A percentile compares a stretch with the other conserved stretches of the same genome.
Evolutionary conservation across 2,888 invertebrate species (phyloP).

Genomic region (Archips crataeganus): DNA sequence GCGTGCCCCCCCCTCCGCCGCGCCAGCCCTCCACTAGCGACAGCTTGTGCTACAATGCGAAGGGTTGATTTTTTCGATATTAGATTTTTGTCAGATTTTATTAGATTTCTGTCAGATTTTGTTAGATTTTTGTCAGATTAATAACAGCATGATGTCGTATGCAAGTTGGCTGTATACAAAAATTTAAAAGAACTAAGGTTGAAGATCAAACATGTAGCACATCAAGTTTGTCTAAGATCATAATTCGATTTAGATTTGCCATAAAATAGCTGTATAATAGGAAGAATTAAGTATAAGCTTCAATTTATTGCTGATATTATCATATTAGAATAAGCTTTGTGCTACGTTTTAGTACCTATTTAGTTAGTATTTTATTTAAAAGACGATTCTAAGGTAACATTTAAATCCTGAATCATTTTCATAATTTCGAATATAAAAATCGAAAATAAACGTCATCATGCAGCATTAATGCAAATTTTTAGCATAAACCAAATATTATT

Average conservation of each 20-base stretch:
- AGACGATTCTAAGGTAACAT: neutral
- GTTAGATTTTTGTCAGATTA: constrained; percentile 18
- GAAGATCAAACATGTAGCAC: neutral
- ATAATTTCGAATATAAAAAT: constrained; percentile 8
- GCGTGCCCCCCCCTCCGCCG: constrained; percentile 61
- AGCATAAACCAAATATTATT: constrained; percentile 18
- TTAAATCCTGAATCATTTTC: neutral
- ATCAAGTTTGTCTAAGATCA: neutral
- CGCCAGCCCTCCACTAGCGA: constrained; percentile 87
- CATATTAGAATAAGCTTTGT: too few species aligned
- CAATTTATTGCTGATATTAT: too few species aligned
- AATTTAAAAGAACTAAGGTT: neutral
- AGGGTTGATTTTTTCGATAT: neutral
- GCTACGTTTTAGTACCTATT: neutral
- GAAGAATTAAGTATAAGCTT: too few species aligned
- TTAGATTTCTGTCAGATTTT: neutral
- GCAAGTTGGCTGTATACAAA: constrained; percentile 14
- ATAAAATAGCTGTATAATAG: too few species aligned
- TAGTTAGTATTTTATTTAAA: neutral
- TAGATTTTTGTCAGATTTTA: too few species aligned
- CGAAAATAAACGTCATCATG: constrained; percentile 30
- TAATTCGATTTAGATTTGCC: too few species aligned
- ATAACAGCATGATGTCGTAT: too few species aligned
- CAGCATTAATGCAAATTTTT: constrained; percentile 20
- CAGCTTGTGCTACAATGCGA: constrained; percentile 87